Evolutionary conservation across 2,113 vertebrate species (phyloP).

Genomic region (Erythrocercus mccallii): DNA sequence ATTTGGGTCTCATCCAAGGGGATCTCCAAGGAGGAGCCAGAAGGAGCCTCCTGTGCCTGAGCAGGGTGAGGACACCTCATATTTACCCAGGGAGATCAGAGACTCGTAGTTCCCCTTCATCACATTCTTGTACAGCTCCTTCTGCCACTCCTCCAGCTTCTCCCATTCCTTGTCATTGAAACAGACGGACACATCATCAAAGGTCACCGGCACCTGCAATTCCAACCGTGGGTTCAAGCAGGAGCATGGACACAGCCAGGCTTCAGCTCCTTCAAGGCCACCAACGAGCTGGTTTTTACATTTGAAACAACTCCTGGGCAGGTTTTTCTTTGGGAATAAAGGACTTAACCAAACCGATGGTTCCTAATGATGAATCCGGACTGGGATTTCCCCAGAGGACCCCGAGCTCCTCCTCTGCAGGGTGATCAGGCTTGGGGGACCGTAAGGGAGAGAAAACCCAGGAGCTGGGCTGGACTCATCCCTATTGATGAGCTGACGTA

Average conservation of each 20-base stretch:
- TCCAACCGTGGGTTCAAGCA: not conserved
- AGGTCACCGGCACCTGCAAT: slow-evolving; percentile 76
- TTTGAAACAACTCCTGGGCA: not conserved
- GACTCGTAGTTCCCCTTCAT: slow-evolving; percentile 80
- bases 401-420: not conserved
- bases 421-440: not conserved
- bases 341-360: fast-evolving
- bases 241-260: not conserved
- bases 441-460: not conserved
- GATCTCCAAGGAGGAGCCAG: not conserved
- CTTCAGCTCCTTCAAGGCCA: not conserved
- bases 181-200: slow-evolving; percentile 76
- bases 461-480: not conserved
- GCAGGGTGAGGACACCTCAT: not conserved
- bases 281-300: fast-evolving
- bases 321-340: not conserved
- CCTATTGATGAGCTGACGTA: not conserved
- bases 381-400: not conserved
- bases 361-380: not conserved
- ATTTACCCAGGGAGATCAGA: slow-evolving; percentile 77
- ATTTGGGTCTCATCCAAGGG: not conserved
- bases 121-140: slow-evolving; percentile 80
- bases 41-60: not conserved
- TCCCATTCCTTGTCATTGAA: slow-evolving; percentile 81
- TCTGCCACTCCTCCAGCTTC: slow-evolving; percentile 81